phyloP scores from a whole-genome alignment of 2,888 invertebrate genomes.

The Allolobophora icterica region DNA sequence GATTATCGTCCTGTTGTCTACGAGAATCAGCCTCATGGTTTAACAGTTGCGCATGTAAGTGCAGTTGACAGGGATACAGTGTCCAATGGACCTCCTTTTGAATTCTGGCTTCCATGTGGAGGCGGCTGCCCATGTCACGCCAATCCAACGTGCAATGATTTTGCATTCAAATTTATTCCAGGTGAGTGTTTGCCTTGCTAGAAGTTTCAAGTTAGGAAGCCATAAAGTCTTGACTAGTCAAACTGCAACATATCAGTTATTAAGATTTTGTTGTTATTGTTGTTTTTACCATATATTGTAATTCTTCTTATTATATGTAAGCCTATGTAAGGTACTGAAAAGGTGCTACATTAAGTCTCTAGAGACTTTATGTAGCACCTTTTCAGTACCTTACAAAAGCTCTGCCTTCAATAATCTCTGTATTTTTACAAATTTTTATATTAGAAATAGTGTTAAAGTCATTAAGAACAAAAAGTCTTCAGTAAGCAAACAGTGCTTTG shows the following conservation, averaged over 20 bases:
- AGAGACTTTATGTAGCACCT: too few relatives aligned
- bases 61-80: constrained; percentile 60
- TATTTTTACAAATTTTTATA: too few relatives aligned
- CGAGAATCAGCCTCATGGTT: constrained; percentile 48
- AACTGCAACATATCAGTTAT: too few relatives aligned
- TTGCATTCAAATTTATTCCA: constrained; percentile 95
- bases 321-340: too few relatives aligned
- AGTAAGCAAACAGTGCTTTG: too few relatives aligned
- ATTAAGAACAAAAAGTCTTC: too few relatives aligned
- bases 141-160: constrained; percentile 89
- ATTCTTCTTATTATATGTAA: neutral
- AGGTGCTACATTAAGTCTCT: too few relatives aligned
- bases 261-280: neutral
- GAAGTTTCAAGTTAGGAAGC: neutral
- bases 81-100: constrained; percentile 74
- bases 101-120: constrained; percentile 66
- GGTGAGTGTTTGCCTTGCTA: constrained; percentile 70
- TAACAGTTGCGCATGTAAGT: constrained; percentile 46
- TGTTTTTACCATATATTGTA: neutral
- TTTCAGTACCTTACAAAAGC: too few relatives aligned
- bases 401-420: too few relatives aligned
- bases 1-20: constrained; percentile 63
- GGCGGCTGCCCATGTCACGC: constrained; percentile 83
- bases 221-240: neutral
- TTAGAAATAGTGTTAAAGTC: too few relatives aligned